Evolutionary conservation across 2,888 invertebrate genomes (phyloP).

Genomic region (Acanthosoma haemorrhoidale): DNA sequence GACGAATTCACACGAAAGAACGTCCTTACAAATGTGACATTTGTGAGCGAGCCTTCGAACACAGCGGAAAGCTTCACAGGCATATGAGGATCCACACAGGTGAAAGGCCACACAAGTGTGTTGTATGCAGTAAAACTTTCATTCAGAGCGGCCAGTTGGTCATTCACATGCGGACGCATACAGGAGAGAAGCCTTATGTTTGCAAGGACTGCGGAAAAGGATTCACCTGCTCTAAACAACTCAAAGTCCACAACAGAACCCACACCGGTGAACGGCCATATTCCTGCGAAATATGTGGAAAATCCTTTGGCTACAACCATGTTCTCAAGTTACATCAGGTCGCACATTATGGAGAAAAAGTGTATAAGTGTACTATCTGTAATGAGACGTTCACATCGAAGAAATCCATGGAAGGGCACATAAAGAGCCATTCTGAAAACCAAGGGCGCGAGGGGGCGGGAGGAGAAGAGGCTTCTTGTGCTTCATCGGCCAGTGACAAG

Average conservation of each 20-base stretch:
- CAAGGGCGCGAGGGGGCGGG: conserved; percentile 36
- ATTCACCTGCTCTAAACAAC: conserved; percentile 85
- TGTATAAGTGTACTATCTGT: conserved; percentile 87
- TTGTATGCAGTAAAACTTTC: conserved; percentile 81
- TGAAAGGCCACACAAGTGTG: conserved; percentile 83
- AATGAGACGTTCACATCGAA: conserved; percentile 86
- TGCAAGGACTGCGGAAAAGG: conserved; percentile 78
- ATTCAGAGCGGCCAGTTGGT: conserved; percentile 87
- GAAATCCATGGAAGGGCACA: conserved; percentile 85
- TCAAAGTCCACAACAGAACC: conserved; percentile 85
- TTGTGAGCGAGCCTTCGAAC: conserved; percentile 83
- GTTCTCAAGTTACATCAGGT: conserved; percentile 83
- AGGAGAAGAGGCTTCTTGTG: conserved; percentile 41
- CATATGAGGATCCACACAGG: conserved; percentile 89
- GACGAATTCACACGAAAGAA: conserved; percentile 84
- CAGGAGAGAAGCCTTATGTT: conserved; percentile 80
- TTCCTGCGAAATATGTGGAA: conserved; percentile 84
- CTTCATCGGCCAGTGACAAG: conserved; percentile 45
- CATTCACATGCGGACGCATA: conserved; percentile 85
- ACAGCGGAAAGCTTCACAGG: conserved; percentile 81
- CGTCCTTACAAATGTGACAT: conserved; percentile 84
- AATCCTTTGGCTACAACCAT: conserved; percentile 87
- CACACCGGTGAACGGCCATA: conserved; percentile 89
- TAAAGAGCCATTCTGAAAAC: conserved; percentile 65
- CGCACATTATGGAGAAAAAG: conserved; percentile 85